Evolutionary conservation across 2,888 invertebrate species (phyloP).

Genomic region (Petrolisthes manimaculis): DNA sequence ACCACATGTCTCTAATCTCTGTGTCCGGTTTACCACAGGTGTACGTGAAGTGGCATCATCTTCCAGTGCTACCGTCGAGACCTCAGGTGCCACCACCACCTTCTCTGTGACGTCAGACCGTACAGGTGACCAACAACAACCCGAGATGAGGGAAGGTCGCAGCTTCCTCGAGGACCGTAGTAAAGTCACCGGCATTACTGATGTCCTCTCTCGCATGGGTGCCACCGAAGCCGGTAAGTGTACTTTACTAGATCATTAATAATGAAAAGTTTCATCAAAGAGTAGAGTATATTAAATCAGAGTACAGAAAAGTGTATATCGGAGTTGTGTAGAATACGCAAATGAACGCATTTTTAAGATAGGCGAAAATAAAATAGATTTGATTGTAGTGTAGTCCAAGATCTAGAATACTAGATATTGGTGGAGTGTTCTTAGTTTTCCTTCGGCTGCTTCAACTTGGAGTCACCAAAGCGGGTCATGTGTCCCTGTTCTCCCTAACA

Average conservation of each 20-base stretch:
- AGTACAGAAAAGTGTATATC: background rate
- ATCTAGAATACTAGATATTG: no score
- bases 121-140: background rate
- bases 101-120: slow-evolving; percentile 20
- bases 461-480: no score
- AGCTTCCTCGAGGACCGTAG: slow-evolving; percentile 80
- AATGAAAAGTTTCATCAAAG: background rate
- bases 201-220: slow-evolving; percentile 83
- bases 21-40: slow-evolving; percentile 6
- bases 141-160: slow-evolving; percentile 49
- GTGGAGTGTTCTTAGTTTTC: no score
- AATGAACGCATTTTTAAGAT: no score
- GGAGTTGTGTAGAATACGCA: no score
- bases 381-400: no score
- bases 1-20: background rate
- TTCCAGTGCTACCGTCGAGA: slow-evolving; percentile 47
- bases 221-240: slow-evolving; percentile 78
- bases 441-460: no score
- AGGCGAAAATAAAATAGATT: no score
- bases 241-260: background rate
- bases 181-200: slow-evolving; percentile 81
- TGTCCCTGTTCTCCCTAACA: no score
- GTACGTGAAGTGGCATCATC: slow-evolving; percentile 35
- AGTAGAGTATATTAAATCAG: no score
- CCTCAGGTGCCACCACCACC: slow-evolving; percentile 17